A percentile compares a stretch with the other conserved stretches of the same genome.
These are phyloP conservation scores for Oscheius onirici DNA, from an alignment of 2,888 invertebrate species.

Conservation along the genomic window DNA sequence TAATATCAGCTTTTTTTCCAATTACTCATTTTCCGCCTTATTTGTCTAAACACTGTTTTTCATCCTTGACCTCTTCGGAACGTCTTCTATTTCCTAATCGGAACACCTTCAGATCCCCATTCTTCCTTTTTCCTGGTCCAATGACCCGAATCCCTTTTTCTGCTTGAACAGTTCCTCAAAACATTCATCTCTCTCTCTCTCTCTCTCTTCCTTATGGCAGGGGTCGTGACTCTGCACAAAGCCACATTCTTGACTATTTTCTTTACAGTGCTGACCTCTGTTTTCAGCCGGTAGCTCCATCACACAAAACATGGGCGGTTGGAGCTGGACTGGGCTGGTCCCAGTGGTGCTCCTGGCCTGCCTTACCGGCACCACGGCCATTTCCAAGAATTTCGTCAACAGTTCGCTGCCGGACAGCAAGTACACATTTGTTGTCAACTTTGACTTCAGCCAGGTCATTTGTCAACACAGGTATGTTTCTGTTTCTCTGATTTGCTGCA, in stretches of 20 bases:
- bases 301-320: slow-evolving; percentile 17
- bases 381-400: slow-evolving; percentile 65
- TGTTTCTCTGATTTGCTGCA: neutral
- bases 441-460: slow-evolving; percentile 69
- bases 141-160: no score
- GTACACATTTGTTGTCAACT: slow-evolving; percentile 71
- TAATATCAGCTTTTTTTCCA: no score
- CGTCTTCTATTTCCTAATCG: no score
- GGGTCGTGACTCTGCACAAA: slow-evolving; percentile 22
- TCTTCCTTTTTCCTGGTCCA: no score
- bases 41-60: no score
- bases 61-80: no score
- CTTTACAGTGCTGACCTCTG: neutral
- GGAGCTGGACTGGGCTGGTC: slow-evolving; percentile 29
- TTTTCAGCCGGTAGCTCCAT: slow-evolving; percentile 25
- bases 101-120: no score
- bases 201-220: neutral
- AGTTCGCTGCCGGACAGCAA: slow-evolving; percentile 59
- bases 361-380: slow-evolving; percentile 30
- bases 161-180: no score
- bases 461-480: slow-evolving; percentile 61
- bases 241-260: slow-evolving; percentile 1
- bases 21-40: no score
- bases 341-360: slow-evolving; percentile 20
- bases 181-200: no score